Base-by-base conservation (phyloP, 2,797 vertebrate genomes). In the Hemitrygon akajei region DNA sequence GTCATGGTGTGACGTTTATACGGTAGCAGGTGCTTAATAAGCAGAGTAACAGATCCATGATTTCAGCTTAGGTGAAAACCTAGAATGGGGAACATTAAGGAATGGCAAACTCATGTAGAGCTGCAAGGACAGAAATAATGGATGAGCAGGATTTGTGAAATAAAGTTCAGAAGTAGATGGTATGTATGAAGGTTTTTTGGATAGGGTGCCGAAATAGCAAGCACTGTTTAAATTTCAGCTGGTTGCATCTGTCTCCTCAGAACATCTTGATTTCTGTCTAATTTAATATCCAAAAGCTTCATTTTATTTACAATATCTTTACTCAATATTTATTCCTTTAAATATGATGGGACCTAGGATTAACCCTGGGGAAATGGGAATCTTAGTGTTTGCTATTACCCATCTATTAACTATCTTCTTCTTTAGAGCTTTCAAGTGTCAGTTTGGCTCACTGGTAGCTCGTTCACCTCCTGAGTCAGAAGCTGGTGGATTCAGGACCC, bases 361-460 rank as follows among this genome's bases (percentile, higher is more conserved):
- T 86, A 16, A 60, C 60, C 56, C 56, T 60, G 82, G 82, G 82
- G 82, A 16, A 86, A 27, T 60, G 82, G 27, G 82, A 86, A 12
- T 86, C 82, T 86, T 84, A 30, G 56, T 56, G 25, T 84, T 84
- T 30, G 34, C 56, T 86, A 56, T 27, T 86, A 86, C 82, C 27
- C 25, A 60, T 86, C 82, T 86, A 60, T 86, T 86, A 86, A 60
- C 82, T 86, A 86, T 86, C 82, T 86, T 86, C 82, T 86, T 86
- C 82, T 58, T 86, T 30, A 86, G 82, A 86, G 82, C 82, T 86
- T 86, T 86, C 82, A 86, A 60, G 82, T 86, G 56, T 86, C 82
- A 86, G 82, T 56, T 60, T 86, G 82, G 56, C 82, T 84, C 81
- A 84, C 81, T 84, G 81, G 81, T 84, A 84, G 81, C 81, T 84